Evolutionary conservation across 2,797 vertebrate genomes (phyloP).

Genomic region (Darevskia mixta): DNA sequence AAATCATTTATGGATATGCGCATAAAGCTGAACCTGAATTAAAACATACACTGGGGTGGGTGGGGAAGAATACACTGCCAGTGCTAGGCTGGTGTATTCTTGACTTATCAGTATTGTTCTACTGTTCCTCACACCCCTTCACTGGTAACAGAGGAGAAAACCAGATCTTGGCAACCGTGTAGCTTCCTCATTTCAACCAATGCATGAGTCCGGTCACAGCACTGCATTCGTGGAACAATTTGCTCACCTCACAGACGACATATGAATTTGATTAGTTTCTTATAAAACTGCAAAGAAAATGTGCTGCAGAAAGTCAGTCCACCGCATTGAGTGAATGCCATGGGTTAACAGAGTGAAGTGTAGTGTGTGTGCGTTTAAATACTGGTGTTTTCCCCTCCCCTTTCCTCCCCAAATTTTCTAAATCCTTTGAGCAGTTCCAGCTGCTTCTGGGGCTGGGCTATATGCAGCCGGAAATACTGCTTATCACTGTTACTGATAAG

Average conservation of each 20-base stretch:
- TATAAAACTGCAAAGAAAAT: slow-evolving; percentile 45
- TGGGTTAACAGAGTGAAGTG: slow-evolving; percentile 1
- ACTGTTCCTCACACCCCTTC: neutral
- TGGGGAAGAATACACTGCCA: neutral
- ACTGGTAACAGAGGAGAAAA: slow-evolving; percentile 34
- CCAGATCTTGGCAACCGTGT: slow-evolving; percentile 47
- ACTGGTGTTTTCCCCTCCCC: neutral
- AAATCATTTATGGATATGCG: slow-evolving; percentile 29
- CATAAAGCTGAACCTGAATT: neutral
- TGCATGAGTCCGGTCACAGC: slow-evolving; percentile 57
- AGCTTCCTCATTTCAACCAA: slow-evolving; percentile 52
- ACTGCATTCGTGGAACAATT: slow-evolving; percentile 63
- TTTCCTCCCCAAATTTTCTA: neutral
- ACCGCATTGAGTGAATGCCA: fast-evolving
- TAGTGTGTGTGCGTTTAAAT: no score
- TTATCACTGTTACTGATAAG: no score
- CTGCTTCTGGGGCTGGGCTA: no score
- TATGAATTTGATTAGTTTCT: slow-evolving; percentile 43
- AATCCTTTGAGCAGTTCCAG: neutral
- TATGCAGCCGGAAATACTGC: no score
- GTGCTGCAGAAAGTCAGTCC: neutral
- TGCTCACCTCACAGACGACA: slow-evolving; percentile 49
- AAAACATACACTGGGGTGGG: slow-evolving; percentile 3
- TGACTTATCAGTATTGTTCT: neutral
- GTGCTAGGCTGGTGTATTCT: neutral